Conservation (phyloP, 2,888 invertebrate genomes). For the Rhagonycha lutea region DNA sequence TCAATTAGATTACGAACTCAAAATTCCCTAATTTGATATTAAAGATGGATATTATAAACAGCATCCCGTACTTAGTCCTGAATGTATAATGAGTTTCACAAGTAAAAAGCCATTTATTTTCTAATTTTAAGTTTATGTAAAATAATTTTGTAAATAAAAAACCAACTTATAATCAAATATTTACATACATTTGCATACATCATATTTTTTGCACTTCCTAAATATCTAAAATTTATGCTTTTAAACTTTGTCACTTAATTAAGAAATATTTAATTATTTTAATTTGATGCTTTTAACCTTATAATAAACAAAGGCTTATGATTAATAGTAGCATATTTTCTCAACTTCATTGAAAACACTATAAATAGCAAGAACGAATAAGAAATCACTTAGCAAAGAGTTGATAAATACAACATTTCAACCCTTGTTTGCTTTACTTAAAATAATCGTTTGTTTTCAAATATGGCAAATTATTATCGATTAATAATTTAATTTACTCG, state of each 20-base stretch:
- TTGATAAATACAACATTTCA: neutral
- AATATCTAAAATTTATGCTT: neutral
- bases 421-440: neutral
- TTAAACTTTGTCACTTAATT: neutral
- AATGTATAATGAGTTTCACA: conserved; percentile 19
- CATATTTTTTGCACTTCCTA: neutral
- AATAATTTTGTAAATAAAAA: neutral
- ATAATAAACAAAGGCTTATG: neutral
- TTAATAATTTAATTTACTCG: neutral
- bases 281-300: neutral
- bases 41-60: conserved; percentile 26
- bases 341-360: neutral
- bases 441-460: neutral
- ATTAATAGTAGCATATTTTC: neutral
- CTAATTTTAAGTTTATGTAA: neutral
- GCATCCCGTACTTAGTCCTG: conserved; percentile 13
- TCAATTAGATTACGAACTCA: conserved; percentile 25
- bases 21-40: conserved; percentile 28
- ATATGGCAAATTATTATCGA: neutral
- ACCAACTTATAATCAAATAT: neutral
- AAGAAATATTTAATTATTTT: neutral
- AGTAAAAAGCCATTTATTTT: neutral
- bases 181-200: neutral
- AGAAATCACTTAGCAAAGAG: neutral
- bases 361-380: neutral